Evolutionary conservation across 2,797 vertebrate genomes (phyloP), one percentile per base, ranked within the genome.

Genomic region (Crenuchus spilurus): DNA sequence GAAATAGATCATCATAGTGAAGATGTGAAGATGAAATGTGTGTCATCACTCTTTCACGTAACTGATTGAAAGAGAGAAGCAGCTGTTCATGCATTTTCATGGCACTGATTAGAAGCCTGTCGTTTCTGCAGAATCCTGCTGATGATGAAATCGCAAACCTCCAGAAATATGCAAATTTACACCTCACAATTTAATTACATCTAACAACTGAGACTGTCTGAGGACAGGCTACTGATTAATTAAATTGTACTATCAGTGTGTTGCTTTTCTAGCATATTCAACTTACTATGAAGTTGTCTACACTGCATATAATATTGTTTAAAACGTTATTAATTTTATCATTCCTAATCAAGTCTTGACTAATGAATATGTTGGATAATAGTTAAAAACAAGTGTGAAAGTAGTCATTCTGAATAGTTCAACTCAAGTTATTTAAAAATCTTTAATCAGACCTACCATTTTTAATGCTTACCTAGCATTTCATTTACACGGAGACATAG

Each of bases 31-130:
- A 35, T 63, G 7, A 46, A 51, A 26, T 26, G 20, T 6, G 14
- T 24, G 16, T 35, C 48, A n/a, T n/a, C 20, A 44, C 20, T 63
- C 22, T 30, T 42, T 42, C 2, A 26, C 11, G 10, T 39, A 18
- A 8, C 14, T 51, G n/a, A 11, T 8, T 49, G 48, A 24, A 18
- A 46, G 44, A 46, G n/a, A 46, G 44, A 46, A 20, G 51, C 51
- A 54, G 28, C 51, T 54, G 51, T 16, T n/a, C 37, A 55, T 75
- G 54, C 30, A 64, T 24, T 54, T 65, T 75, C 70, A 26, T 18
- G 3, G 8, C 22, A 35, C 4, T 30, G 44, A 22, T 67, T 26
- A 35, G 46, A 9, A 37, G 63, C 54, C 65, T 55, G 14, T n/a
- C 6, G 1, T 26, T 4, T 51, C 22, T 28, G 26, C 26, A 28